Evolutionary conservation across 1,140 invertebrate genomes (phyloP).

Genomic region (Argopecten irradians): DNA sequence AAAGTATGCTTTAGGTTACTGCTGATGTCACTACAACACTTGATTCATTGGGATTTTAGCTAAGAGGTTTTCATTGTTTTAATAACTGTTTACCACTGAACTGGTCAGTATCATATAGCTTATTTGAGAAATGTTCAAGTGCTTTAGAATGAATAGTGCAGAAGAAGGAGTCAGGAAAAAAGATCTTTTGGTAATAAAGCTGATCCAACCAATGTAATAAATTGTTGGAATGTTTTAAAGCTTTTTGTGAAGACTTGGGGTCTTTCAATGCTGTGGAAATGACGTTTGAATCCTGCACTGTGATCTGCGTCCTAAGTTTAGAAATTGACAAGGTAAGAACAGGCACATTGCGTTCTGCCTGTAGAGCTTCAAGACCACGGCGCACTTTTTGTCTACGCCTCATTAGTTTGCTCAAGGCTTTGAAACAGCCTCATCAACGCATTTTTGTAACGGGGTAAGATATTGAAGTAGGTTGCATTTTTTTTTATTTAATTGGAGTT

Average conservation of each 20-base stretch:
- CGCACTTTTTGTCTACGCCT: conserved; percentile 45
- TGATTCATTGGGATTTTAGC: neutral
- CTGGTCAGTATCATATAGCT: neutral
- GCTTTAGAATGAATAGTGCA: neutral
- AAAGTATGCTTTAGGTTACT: conserved; percentile 33
- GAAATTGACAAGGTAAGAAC: conserved; percentile 23
- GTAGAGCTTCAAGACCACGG: conserved; percentile 44
- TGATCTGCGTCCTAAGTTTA: neutral
- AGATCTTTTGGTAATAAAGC: neutral
- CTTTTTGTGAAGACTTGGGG: neutral
- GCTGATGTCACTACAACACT: neutral
- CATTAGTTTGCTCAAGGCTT: conserved; percentile 33
- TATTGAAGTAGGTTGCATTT: conserved; percentile 41
- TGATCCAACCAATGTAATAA: neutral
- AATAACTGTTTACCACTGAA: neutral
- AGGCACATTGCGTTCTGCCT: conserved; percentile 50
- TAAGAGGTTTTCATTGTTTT: neutral
- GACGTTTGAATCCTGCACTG: neutral
- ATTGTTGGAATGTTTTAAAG: neutral
- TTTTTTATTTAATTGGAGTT: conserved; percentile 45
- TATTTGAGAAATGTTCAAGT: too few relatives aligned
- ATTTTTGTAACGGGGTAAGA: conserved; percentile 47
- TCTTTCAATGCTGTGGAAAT: conserved; percentile 16
- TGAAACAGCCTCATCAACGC: conserved; percentile 43
- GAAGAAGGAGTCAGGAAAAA: neutral